Percentiles rank a stretch among this genome's conserved stretches.
Evolutionary conservation across 2,888 invertebrate species (phyloP).

Genomic region (Pandemis heparana): DNA sequence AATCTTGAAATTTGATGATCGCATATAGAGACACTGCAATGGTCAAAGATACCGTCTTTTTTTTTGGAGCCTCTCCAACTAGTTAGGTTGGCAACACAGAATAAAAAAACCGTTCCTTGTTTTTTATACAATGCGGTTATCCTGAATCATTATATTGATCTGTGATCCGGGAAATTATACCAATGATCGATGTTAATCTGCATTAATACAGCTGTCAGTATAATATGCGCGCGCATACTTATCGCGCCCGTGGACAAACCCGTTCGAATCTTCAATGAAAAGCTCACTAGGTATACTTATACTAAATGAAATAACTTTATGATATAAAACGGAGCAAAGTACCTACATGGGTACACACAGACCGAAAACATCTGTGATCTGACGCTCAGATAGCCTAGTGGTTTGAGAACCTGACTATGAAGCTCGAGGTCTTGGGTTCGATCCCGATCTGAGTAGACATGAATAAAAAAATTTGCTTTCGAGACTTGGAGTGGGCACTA

Average conservation of each 20-base stretch:
- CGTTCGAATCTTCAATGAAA: constrained; percentile 29
- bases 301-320: background rate
- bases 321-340: background rate
- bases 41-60: too few relatives aligned
- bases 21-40: too few relatives aligned
- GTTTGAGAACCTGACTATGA: too few relatives aligned
- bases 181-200: constrained; percentile 63
- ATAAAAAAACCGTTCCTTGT: background rate
- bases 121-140: background rate
- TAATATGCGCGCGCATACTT: constrained; percentile 32
- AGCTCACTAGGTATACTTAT: background rate
- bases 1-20: too few relatives aligned
- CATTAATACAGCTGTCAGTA: constrained; percentile 64
- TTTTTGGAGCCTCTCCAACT: background rate
- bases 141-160: constrained; percentile 26
- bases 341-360: too few relatives aligned
- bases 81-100: background rate
- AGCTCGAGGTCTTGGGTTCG: too few relatives aligned
- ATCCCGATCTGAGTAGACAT: too few relatives aligned
- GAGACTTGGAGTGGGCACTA: too few relatives aligned
- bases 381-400: too few relatives aligned
- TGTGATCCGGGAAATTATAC: constrained; percentile 52
- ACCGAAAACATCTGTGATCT: too few relatives aligned
- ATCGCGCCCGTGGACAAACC: constrained; percentile 34
- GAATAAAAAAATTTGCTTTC: too few relatives aligned